phyloP scores from a whole-genome alignment of 2,113 vertebrate genomes.

The Bubo scandiacus region DNA sequence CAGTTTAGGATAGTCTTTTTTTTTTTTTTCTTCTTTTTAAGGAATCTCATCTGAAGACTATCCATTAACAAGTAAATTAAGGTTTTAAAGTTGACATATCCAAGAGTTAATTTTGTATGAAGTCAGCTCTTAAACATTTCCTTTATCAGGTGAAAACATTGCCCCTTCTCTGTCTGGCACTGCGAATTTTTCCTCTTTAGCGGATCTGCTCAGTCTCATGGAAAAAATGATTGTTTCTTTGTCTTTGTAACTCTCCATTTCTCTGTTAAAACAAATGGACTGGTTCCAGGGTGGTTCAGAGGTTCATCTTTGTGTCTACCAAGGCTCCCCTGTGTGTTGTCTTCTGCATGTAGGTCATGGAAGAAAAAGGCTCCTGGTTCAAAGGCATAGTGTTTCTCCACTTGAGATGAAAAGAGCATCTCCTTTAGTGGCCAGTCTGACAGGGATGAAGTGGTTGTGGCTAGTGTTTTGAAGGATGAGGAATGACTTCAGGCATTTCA shows the following conservation, averaged over 20 bases:
- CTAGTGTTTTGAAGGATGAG: background rate
- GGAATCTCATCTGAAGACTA: background rate
- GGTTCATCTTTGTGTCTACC: background rate
- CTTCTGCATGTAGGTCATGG: background rate
- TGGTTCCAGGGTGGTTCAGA: background rate
- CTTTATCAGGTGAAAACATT: conserved; percentile 61
- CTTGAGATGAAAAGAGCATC: background rate
- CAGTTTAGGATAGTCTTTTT: background rate
- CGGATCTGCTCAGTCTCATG: background rate
- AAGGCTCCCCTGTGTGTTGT: background rate
- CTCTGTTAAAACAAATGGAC: conserved; percentile 20
- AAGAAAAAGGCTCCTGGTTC: background rate
- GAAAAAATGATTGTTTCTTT: conserved; percentile 54
- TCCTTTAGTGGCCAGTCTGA: background rate
- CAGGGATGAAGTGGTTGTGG: background rate
- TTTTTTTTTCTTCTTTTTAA: background rate
- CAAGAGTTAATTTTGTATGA: conserved; percentile 65
- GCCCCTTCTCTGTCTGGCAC: conserved; percentile 62
- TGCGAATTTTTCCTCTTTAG: background rate
- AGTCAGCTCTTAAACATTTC: conserved; percentile 66
- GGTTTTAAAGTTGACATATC: conserved; percentile 37
- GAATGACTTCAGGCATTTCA: background rate
- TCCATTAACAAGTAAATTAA: conserved; percentile 52
- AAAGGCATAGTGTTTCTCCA: background rate
- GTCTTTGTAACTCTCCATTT: conserved; percentile 10